Evolutionary conservation across 2,797 vertebrate genomes (phyloP).

Genomic region (Myoxocephalus aenaeus): DNA sequence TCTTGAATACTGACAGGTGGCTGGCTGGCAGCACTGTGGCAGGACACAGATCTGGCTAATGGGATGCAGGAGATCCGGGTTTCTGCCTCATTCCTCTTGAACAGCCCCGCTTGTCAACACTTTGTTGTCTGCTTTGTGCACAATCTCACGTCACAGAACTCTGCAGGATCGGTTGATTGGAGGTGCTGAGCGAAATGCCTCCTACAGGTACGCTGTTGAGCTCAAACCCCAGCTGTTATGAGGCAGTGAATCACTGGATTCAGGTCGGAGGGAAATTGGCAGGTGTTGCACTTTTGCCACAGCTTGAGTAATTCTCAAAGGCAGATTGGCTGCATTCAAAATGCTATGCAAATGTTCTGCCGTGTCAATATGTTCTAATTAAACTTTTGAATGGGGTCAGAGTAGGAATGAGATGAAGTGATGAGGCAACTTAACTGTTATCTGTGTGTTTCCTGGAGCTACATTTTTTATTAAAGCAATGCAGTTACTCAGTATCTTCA

Average conservation of each 20-base stretch:
- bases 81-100: slow-evolving; percentile 10
- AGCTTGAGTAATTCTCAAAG: slow-evolving; percentile 6
- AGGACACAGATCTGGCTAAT: slow-evolving; percentile 9
- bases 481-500: slow-evolving; percentile 28
- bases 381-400: slow-evolving; percentile 36
- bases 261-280: slow-evolving; percentile 35
- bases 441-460: slow-evolving; percentile 5
- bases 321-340: slow-evolving; percentile 44
- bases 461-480: not conserved
- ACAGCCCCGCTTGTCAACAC: slow-evolving; percentile 35
- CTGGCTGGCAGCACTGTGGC: slow-evolving; percentile 3
- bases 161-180: slow-evolving; percentile 30
- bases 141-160: not conserved
- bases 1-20: slow-evolving; percentile 37
- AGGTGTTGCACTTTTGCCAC: slow-evolving; percentile 33
- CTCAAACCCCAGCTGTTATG: slow-evolving; percentile 56
- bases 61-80: slow-evolving; percentile 12
- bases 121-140: slow-evolving; percentile 20
- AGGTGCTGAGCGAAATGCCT: slow-evolving; percentile 35
- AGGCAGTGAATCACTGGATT: slow-evolving; percentile 39
- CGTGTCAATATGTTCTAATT: slow-evolving; percentile 57
- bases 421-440: slow-evolving; percentile 22
- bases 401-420: slow-evolving; percentile 41
- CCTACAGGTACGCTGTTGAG: slow-evolving; percentile 28
- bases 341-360: slow-evolving; percentile 38